phyloP scores from a whole-genome alignment of 2,888 invertebrate genomes.

The Nemurella pictetii region DNA sequence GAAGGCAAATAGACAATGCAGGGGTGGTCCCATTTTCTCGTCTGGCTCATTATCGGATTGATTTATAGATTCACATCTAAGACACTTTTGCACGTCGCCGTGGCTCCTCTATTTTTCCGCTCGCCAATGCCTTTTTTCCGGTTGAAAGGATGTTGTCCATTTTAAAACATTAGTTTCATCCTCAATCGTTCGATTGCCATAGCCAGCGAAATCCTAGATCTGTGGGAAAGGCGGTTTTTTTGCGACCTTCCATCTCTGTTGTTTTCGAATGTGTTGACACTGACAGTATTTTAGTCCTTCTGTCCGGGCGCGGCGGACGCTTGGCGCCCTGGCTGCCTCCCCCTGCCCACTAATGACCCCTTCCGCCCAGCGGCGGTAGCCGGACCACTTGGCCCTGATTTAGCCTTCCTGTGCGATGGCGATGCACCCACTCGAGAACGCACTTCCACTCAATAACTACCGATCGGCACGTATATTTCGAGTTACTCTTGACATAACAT shows the following conservation, averaged over 20 bases:
- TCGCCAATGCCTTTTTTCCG: not conserved
- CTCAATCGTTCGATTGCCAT: not conserved
- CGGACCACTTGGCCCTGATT: conserved; percentile 31
- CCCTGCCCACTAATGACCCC: conserved; percentile 6
- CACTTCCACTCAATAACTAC: not conserved
- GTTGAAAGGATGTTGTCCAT: not conserved
- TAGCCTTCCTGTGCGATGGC: conserved; percentile 31
- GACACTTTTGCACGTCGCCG: not conserved
- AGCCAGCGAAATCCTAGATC: not conserved
- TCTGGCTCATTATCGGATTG: not conserved
- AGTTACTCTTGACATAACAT: not conserved
- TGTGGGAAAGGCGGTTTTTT: conserved; percentile 21
- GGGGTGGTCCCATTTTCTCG: not conserved
- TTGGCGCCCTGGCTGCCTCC: not conserved
- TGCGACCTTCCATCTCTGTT: not conserved
- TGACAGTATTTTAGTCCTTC: conserved; percentile 16
- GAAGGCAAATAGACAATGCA: too few species aligned
- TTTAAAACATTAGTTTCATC: conserved; percentile 1
- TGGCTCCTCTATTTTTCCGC: not conserved
- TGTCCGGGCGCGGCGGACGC: not conserved
- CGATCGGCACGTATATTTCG: not conserved
- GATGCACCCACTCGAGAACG: not conserved
- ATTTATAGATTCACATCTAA: conserved; percentile 1
- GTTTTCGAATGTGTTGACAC: conserved; percentile 5
- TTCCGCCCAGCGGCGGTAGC: not conserved